These are phyloP conservation scores for Notamacropus eugenii DNA, from an alignment of 2,797 vertebrate genomes.

Conservation along the genomic window DNA sequence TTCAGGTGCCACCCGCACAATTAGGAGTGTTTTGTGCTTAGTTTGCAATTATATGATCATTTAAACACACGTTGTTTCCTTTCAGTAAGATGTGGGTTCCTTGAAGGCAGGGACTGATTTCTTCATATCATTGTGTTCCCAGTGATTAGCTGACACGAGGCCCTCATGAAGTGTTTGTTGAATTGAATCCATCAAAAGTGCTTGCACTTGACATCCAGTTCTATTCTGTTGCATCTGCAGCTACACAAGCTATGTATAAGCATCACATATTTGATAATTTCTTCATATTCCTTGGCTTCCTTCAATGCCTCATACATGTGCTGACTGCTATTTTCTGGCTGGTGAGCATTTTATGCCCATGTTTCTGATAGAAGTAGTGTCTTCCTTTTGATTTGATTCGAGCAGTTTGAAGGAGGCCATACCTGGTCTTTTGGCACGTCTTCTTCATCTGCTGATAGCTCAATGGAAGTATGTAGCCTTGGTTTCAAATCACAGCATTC, in stretches of 20 bases:
- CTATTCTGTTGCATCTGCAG: background rate
- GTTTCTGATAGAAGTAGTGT: background rate
- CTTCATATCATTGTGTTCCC: background rate
- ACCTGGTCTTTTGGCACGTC: conserved; percentile 41
- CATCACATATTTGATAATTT: background rate
- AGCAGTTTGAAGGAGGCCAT: conserved; percentile 33
- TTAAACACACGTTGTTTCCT: background rate
- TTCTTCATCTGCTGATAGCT: conserved; percentile 6
- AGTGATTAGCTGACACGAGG: background rate
- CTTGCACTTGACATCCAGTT: background rate
- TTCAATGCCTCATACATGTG: background rate
- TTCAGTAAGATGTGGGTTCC: background rate
- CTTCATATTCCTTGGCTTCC: background rate
- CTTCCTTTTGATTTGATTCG: background rate
- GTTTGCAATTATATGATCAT: background rate
- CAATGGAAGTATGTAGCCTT: conserved; percentile 17
- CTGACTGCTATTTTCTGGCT: background rate
- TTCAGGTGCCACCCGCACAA: background rate
- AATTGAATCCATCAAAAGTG: background rate
- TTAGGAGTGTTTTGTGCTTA: background rate
- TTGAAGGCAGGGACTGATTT: background rate
- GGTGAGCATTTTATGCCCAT: conserved; percentile 8
- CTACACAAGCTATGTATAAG: background rate
- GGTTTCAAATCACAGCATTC: conserved; percentile 15
- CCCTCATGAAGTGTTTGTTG: background rate